Evolutionary conservation across 2,797 vertebrate genomes (phyloP), one percentile per base, ranked within the genome.

Genomic region (Eupleurogrammus muticus): DNA sequence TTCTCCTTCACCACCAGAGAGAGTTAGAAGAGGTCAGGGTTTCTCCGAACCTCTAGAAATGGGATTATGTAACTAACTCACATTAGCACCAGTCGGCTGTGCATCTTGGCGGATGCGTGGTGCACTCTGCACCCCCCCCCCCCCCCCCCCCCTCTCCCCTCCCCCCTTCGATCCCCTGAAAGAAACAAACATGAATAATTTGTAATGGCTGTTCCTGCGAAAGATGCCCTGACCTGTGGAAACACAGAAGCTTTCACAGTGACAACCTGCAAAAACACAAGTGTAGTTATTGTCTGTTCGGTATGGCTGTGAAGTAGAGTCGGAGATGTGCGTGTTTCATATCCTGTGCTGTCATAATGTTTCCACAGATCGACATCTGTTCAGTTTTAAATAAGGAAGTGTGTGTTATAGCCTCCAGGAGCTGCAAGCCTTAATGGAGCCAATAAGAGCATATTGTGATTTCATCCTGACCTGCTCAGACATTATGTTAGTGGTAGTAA

Each of bases 141-240:
- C 19, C 24, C 23, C 23, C 51, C 62, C 3, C 6, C 54, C 50
- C 50, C 36, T 9, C 2, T 13, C 36, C 40, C 46, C 20, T 24
- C 23, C 24, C 51, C 62, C 54, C 47, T 42, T 20, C 64, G 36
- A 61, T 78, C 61, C 66, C 49, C 69, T 79, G 80, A 73, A 80
- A 84, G 79, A 88, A 87, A 87, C 75, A 77, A 77, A 70, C 87
- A 91, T 91, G 38, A 90, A 91, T 91, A 81, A 91, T 89, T 89
- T 91, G 77, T 85, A 73, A 64, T 77, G 77, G 87, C 80, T 89
- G 76, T 88, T 89, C 74, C 78, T 83, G 83, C 78, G 80, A 85
- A 90, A 87, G 80, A 84, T 60, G 77, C 51, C 66, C 70, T 68
- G 77, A 76, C 85, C 73, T 42, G 73, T 61, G 77, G 80, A 71